Evolutionary conservation across 2,888 invertebrate genomes (phyloP).

Genomic region (Masnerella sp.): DNA sequence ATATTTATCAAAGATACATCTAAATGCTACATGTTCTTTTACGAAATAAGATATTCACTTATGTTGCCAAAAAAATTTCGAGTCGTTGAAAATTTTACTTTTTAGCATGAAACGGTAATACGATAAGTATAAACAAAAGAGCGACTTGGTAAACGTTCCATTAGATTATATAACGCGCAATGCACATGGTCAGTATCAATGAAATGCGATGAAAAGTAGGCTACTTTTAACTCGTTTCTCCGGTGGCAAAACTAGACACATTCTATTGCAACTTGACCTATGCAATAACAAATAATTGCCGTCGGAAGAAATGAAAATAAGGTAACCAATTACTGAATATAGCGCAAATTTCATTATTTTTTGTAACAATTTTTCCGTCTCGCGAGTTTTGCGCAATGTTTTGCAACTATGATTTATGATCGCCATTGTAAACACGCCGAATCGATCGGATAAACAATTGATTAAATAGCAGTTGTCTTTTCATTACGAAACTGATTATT

Average conservation of each 20-base stretch:
- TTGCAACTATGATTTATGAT: conserved; percentile 24
- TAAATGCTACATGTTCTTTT: too few relatives aligned
- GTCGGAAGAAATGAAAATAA: conserved; percentile 19
- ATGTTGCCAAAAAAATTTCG: too few relatives aligned
- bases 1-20: too few relatives aligned
- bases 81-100: too few relatives aligned
- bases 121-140: too few relatives aligned
- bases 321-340: conserved; percentile 4
- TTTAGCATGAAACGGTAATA: too few relatives aligned
- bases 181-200: conserved; percentile 3
- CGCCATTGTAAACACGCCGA: conserved; percentile 6
- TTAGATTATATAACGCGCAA: too few relatives aligned
- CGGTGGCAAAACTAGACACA: conserved; percentile 9
- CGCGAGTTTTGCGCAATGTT: conserved; percentile 11
- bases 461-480: conserved; percentile 3
- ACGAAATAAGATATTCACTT: too few relatives aligned
- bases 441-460: conserved; percentile 15
- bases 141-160: too few relatives aligned
- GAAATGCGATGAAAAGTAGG: conserved; percentile 16
- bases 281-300: conserved; percentile 20
- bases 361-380: neutral
- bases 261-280: conserved; percentile 37
- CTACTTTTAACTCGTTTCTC: conserved; percentile 13
- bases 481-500: conserved; percentile 8
- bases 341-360: conserved; percentile 11